These are phyloP conservation scores for Etheostoma nigrum DNA, from an alignment of 2,797 vertebrate species.

Conservation along the genomic window DNA sequence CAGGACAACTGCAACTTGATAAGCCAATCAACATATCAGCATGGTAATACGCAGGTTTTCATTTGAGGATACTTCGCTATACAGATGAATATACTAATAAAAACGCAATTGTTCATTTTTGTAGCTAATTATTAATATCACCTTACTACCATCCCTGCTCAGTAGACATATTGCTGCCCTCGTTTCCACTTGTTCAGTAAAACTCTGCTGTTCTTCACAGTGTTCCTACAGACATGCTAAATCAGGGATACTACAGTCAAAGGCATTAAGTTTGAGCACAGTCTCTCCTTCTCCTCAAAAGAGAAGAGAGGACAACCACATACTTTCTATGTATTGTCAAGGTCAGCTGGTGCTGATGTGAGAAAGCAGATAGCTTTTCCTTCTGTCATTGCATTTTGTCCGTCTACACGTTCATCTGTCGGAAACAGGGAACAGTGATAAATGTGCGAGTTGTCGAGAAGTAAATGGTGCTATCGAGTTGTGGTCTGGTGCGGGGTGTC, in stretches of 20 bases:
- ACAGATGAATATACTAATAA: constrained; percentile 2
- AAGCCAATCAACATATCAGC: constrained; percentile 18
- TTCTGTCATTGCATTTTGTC: constrained; percentile 55
- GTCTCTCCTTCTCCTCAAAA: constrained; percentile 1
- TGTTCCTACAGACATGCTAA: constrained; percentile 7
- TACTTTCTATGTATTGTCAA: constrained; percentile 37
- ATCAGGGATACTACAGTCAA: not conserved
- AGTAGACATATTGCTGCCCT: not conserved
- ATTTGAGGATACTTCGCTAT: constrained; percentile 2
- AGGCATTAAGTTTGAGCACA: constrained; percentile 10
- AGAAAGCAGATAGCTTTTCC: constrained; percentile 53
- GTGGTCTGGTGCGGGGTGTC: constrained; percentile 71
- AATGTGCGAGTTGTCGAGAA: constrained; percentile 74
- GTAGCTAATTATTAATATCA: constrained; percentile 2
- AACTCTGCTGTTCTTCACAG: not conserved
- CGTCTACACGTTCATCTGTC: constrained; percentile 49
- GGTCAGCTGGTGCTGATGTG: constrained; percentile 62
- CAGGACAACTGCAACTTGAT: constrained; percentile 9
- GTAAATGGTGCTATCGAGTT: constrained; percentile 81
- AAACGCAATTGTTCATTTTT: constrained; percentile 14
- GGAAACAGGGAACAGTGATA: constrained; percentile 68
- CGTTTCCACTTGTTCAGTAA: not conserved
- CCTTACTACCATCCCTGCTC: not conserved
- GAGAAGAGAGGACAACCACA: constrained; percentile 45
- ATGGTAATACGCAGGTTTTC: constrained; percentile 6